Evolutionary conservation across 2,888 invertebrate genomes (phyloP), one percentile per base, ranked within the genome.

Genomic region (Ophonus ardosiacus): DNA sequence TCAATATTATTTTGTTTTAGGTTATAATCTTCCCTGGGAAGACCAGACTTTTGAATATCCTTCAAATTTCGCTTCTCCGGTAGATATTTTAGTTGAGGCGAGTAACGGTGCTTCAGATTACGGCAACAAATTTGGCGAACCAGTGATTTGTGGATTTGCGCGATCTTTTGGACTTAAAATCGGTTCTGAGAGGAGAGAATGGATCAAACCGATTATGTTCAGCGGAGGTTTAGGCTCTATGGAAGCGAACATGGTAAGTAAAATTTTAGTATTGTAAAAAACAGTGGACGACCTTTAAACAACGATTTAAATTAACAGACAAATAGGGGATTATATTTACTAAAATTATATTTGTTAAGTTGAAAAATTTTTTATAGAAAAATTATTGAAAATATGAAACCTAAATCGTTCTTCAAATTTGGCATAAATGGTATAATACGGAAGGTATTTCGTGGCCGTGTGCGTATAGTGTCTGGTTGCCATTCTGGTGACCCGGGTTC

Each of bases 81-180:
- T 97, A 13, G 96, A 98, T 90, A 95, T 99, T 65, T 94, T 98
- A 18, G 95, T 99, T 38, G 98, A 99, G 91, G 99, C 99, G 0
- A 98, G 98, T 90, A 98, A 99, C 90, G 99, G 99, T 0, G 99
- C 99, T 2, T 98, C 98, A 0, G 99, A 99, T 91, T 99, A 99
- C 91, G 99, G 99, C 7, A 99, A 99, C 91, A 99, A 99, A 92
- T 99, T 99, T 92, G 99, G 99, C 0, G 99, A 99, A 90, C 99
- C 99, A 0, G 94, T 99, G 0, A 94, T 99, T 86, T 92, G 93
- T 89, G 99, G 99, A 6, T 99, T 99, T 90, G 96, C 96, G 0
- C 94, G 98, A 82, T 96, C 98, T 0, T 99, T 97, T 90, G 99
- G 99, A 0, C 91, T 97, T 89, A 92, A 43, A 40, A 59, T 71